Evolutionary conservation across 2,888 invertebrate species (phyloP), one percentile per base, ranked within the genome.

Genomic region (Eremobia ochroleuca): DNA sequence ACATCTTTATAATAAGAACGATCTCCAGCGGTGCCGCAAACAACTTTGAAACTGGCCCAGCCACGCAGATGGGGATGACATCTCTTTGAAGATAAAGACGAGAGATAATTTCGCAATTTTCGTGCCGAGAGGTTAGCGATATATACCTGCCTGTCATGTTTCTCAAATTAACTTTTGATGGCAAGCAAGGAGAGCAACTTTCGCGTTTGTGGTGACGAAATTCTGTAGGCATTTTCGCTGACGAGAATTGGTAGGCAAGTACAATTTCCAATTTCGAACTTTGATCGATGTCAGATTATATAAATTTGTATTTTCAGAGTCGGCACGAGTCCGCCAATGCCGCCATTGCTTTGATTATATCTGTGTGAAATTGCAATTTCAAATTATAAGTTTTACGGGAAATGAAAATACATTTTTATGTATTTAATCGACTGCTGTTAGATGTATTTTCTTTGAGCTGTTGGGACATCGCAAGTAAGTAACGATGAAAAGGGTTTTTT

Each of bases 31-130:
- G 93, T 90, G 93, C 92, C 93, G 92, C 94, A 93, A 95, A 95
- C 94, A 95, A 95, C 94, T 96, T 96, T 93, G 93, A 93, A 95
- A 96, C 94, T 95, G 95, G 93, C 93, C 95, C 91, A 89, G 91
- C 92, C 90, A 90, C 92, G 92, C 94, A 94, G 94, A 94, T 96
- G 96, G 92, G 91, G 92, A 94, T 95, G 96, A 96, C 96, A 95
- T 97, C 96, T 95, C 96, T 96, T 97, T 96, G 96, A 96, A 96
- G 96, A 96, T 96, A 95, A 95, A 95, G 96, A 95, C 93, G 94
- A 92, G 89, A 96, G 95, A 96, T 96, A 96, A 96, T 96, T 97
- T 95, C 93, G 94, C 95, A 95, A 95, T 96, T 96, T 96, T 96
- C 96, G 92, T 94, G 90, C 93, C 90, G 91, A 93, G 93, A 94